Evolutionary conservation across 2,797 vertebrate species (phyloP), one percentile per base, ranked within the genome.

Genomic region (Chelonia mydas): DNA sequence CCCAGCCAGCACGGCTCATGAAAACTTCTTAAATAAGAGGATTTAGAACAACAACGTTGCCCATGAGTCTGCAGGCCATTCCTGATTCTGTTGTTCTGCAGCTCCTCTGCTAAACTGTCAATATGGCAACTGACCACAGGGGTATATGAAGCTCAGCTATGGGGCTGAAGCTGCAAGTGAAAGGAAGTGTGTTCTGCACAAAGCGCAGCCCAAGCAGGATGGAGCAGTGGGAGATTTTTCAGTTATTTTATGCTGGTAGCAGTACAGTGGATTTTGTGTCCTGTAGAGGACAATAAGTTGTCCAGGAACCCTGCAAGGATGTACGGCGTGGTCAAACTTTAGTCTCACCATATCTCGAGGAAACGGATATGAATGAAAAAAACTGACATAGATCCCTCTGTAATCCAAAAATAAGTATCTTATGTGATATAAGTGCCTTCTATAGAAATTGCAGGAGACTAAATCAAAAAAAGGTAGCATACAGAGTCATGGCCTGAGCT

Each of bases 41-140:
- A 84, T 27, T 91, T 87, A 81, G 19, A 94, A 41, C 57, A 79
- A 80, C 83, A 93, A 37, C 15, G 78, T 53, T 33, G 19, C 83
- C 19, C 61, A 74, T 45, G 91, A 94, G 94, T 88, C 94, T 94
- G 47, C 79, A 77, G 59, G 93, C 90, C 89, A 86, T 27, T 93
- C 79, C 87, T 91, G 57, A 41, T 81, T 94, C 78, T 91, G 78
- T 81, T 92, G 86, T 94, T 90, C 19, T 53, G 84, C 83, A 55
- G 17, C 6, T 83, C 54, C 50, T 55, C n/a, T 94, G 93, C 78
- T 74, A 87, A 92, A 87, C 84, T 87, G 80, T 50, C 84, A 92
- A 76, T 77, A 74, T 57, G 90, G 82, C 54, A 72, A 90, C 55
- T 0, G 85, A 68, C 74, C 93, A 92, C 93, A 96, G 59, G 23